These are phyloP conservation scores for Melanocharis versteri DNA, from an alignment of 2,113 vertebrate species.

Conservation along the genomic window DNA sequence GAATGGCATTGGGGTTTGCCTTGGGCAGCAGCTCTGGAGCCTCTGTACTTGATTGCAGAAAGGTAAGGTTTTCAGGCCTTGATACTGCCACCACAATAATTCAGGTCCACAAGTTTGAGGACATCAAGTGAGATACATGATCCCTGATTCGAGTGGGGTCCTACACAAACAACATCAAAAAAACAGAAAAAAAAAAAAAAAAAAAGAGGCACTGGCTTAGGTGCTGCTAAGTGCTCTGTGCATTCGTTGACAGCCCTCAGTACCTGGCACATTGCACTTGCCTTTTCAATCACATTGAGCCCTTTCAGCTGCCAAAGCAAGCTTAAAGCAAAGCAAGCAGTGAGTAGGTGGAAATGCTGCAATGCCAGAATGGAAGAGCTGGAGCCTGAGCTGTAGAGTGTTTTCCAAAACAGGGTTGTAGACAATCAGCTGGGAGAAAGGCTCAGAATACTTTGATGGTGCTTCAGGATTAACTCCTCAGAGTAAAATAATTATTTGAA, in stretches of 20 bases:
- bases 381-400: not conserved
- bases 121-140: not conserved
- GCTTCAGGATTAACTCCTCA: not conserved
- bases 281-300: not conserved
- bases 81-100: not conserved
- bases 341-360: not conserved
- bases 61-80: not conserved
- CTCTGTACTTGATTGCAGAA: not conserved
- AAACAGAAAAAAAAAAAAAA: not conserved
- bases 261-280: not conserved
- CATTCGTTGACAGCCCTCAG: not conserved
- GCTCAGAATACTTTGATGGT: not conserved
- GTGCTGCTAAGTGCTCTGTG: not conserved
- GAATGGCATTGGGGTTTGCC: not conserved
- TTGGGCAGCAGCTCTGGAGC: not conserved
- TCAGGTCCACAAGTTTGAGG: not conserved
- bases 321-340: not conserved
- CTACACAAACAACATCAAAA: not conserved
- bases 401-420: not conserved
- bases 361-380: not conserved
- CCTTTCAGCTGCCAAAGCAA: not conserved
- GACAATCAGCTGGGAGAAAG: not conserved
- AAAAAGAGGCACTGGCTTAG: not conserved
- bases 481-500: not conserved
- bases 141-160: not conserved